Evolutionary conservation across 2,888 invertebrate species (phyloP).

Genomic region (Psylliodes chrysocephalus): DNA sequence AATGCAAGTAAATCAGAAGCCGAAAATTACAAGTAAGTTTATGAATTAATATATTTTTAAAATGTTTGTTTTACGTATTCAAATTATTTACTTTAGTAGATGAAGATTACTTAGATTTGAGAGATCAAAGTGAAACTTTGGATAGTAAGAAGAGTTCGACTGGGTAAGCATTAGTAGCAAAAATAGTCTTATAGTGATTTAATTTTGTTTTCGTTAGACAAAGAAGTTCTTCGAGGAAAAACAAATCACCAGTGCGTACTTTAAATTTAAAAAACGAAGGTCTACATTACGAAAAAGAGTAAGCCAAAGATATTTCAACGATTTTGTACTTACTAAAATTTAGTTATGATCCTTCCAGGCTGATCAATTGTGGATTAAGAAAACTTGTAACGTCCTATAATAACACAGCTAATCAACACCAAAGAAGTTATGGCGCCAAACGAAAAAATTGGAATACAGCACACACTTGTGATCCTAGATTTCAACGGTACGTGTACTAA

Average conservation of each 20-base stretch:
- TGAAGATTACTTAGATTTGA: slow-evolving; percentile 45
- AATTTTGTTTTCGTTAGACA: slow-evolving; percentile 23
- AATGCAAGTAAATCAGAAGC: slow-evolving; percentile 14
- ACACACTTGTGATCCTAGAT: slow-evolving; percentile 32
- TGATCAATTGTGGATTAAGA: slow-evolving; percentile 42
- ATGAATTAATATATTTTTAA: neutral
- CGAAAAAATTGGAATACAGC: slow-evolving; percentile 13
- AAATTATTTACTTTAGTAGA: slow-evolving; percentile 41
- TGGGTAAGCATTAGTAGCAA: slow-evolving; percentile 22
- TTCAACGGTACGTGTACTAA: slow-evolving; percentile 41
- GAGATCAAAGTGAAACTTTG: slow-evolving; percentile 27
- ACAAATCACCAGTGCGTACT: slow-evolving; percentile 14
- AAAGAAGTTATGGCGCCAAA: slow-evolving; percentile 9
- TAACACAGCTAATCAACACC: slow-evolving; percentile 23
- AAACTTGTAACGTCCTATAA: slow-evolving; percentile 41
- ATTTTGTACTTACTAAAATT: slow-evolving; percentile 17
- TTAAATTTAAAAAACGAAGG: slow-evolving; percentile 30
- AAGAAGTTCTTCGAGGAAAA: slow-evolving; percentile 15
- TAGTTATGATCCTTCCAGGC: slow-evolving; percentile 35
- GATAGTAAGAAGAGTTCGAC: slow-evolving; percentile 25
- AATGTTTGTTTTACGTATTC: neutral
- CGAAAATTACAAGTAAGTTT: slow-evolving; percentile 42
- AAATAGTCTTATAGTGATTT: neutral
- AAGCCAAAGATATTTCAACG: slow-evolving; percentile 13
- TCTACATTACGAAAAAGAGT: slow-evolving; percentile 39